Conservation (phyloP, 2,888 invertebrate genomes). For the Torymus texanus region DNA sequence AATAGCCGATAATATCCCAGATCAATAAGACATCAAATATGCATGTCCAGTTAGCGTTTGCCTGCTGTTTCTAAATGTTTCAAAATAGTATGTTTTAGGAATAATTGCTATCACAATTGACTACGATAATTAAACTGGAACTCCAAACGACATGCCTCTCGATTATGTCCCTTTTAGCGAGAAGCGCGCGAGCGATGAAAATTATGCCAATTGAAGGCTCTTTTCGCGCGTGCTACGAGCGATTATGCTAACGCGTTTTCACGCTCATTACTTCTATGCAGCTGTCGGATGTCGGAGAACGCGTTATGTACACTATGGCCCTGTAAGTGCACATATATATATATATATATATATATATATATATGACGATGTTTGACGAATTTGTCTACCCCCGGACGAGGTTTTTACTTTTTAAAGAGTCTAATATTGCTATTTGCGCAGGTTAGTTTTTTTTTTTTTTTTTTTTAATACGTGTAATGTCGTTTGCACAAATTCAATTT, state of each 20-base stretch:
- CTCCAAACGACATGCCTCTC: too few species aligned
- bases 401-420: not conserved
- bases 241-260: slow-evolving; percentile 45
- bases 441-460: too few species aligned
- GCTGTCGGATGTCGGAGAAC: not conserved
- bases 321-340: not conserved
- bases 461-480: too few species aligned
- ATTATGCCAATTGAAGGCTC: slow-evolving; percentile 44
- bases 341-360: not conserved
- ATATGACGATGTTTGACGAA: not conserved
- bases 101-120: too few species aligned
- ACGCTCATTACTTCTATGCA: slow-evolving; percentile 20
- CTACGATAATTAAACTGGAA: too few species aligned
- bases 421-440: too few species aligned
- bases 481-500: too few species aligned
- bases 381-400: not conserved
- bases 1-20: too few species aligned
- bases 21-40: too few species aligned
- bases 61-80: not conserved
- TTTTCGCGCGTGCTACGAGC: not conserved
- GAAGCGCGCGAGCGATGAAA: slow-evolving; percentile 9
- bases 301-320: not conserved
- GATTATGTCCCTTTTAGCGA: not conserved
- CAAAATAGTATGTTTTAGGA: not conserved
- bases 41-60: too few species aligned